Percentiles rank a stretch among this genome's conserved stretches.
Conservation (phyloP, 2,113 vertebrate species). For the Camelus dromedarius region DNA sequence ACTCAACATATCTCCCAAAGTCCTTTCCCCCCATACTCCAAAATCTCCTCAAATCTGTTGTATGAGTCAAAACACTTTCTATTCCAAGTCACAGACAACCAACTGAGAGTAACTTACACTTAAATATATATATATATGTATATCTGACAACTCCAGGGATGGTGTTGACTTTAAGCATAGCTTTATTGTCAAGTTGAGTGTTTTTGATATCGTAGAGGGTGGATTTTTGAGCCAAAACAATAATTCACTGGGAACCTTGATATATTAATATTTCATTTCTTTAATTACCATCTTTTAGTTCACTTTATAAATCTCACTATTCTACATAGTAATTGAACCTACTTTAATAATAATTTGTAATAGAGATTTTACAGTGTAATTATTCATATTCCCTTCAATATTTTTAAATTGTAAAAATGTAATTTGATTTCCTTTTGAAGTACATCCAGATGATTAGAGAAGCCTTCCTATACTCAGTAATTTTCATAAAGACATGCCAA, state of each 20-base stretch:
- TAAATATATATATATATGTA: not conserved
- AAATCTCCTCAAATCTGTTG: conserved; percentile 32
- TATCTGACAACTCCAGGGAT: conserved; percentile 29
- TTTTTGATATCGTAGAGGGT: not conserved
- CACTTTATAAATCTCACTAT: not conserved
- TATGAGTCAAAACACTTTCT: conserved; percentile 54
- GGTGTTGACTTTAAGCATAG: conserved; percentile 14
- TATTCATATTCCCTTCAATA: not conserved
- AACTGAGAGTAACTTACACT: conserved; percentile 19
- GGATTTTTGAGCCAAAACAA: not conserved
- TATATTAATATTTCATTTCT: conserved; percentile 18
- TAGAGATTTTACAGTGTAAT: not conserved
- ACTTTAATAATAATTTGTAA: conserved; percentile 15
- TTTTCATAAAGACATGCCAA: not conserved
- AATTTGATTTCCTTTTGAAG: conserved; percentile 50
- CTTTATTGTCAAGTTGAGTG: not conserved
- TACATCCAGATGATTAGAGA: not conserved
- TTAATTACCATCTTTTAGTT: conserved; percentile 13
- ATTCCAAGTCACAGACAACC: conserved; percentile 57
- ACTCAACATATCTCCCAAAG: not conserved
- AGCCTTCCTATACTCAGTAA: not conserved
- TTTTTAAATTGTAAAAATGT: not conserved
- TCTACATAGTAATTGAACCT: not conserved
- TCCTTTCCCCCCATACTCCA: not conserved
- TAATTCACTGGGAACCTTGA: not conserved